Percentiles rank a stretch among this genome's conserved stretches.
These are phyloP conservation scores for Mormyrus proboscirostris DNA, from an alignment of 2,797 vertebrate species.

Conservation along the genomic window DNA sequence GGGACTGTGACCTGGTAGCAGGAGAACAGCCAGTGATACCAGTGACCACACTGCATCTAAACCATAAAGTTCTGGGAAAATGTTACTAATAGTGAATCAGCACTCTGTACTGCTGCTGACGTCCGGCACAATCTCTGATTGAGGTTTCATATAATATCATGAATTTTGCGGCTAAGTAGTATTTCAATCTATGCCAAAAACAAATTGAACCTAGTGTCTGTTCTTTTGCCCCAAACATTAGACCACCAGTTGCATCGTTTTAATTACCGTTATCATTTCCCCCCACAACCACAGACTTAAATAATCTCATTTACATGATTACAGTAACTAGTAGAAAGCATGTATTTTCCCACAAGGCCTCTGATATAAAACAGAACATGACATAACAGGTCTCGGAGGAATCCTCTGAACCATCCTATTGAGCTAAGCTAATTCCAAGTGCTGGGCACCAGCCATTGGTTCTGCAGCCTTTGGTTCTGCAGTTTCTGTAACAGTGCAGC, in stretches of 20 bases:
- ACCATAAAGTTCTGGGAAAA: neutral
- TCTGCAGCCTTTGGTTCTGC: neutral
- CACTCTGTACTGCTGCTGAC: neutral
- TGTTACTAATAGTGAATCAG: neutral
- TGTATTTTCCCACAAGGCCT: constrained; percentile 2
- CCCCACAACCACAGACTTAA: neutral
- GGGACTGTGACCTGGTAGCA: neutral
- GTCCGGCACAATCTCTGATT: neutral
- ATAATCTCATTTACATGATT: neutral
- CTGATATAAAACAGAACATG: constrained; percentile 18
- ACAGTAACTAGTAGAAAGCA: neutral
- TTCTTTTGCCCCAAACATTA: neutral
- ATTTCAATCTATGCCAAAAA: neutral
- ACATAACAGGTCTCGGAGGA: constrained; percentile 20
- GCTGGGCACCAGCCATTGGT: neutral
- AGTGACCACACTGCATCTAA: neutral
- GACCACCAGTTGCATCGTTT: neutral
- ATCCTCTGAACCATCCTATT: neutral
- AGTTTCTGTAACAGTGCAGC: neutral
- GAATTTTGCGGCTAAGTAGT: neutral
- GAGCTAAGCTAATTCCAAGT: neutral
- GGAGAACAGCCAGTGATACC: neutral
- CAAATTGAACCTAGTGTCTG: neutral
- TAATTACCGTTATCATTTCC: neutral
- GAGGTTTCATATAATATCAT: neutral